phyloP scores from a whole-genome alignment of 1,140 invertebrate species.

The Cardiocondyla obscurior region DNA sequence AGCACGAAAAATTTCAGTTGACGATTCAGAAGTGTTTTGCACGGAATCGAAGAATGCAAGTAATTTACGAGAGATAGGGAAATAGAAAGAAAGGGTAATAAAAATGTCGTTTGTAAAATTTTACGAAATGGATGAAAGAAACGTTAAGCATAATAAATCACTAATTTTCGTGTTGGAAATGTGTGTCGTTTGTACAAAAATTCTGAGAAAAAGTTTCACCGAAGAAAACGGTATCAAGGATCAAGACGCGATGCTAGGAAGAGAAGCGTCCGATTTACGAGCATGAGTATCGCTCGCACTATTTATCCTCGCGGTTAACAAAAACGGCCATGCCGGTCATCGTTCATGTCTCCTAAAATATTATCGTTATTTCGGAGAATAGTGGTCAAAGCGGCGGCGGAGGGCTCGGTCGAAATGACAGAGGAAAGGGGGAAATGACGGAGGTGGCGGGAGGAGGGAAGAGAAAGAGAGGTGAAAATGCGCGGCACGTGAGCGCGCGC shows the following conservation, averaged over 20 bases:
- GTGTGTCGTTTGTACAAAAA: background rate
- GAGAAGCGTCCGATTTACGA: slow-evolving; percentile 39
- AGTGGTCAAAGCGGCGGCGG: slow-evolving; percentile 33
- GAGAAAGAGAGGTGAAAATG: slow-evolving; percentile 48
- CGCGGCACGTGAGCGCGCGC: slow-evolving; percentile 60
- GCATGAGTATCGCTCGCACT: slow-evolving; percentile 3
- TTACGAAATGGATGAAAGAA: background rate
- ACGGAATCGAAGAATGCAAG: background rate
- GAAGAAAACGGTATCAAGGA: background rate
- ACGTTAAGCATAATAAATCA: background rate
- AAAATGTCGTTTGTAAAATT: background rate
- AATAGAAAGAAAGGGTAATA: no score
- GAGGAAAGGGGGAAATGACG: slow-evolving; percentile 27
- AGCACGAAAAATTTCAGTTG: background rate
- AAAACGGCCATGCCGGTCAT: slow-evolving; percentile 26
- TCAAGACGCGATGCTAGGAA: background rate
- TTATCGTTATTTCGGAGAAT: slow-evolving; percentile 66
- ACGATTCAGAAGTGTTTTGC: background rate
- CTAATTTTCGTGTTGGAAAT: background rate
- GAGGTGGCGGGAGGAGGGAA: background rate
- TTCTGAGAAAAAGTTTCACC: background rate
- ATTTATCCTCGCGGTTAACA: slow-evolving; percentile 49
- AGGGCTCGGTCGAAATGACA: slow-evolving; percentile 41
- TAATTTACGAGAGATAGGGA: background rate
- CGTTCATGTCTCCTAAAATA: slow-evolving; percentile 55